Conservation (phyloP, 2,113 vertebrate genomes). For the Pleuronectes platessa region DNA sequence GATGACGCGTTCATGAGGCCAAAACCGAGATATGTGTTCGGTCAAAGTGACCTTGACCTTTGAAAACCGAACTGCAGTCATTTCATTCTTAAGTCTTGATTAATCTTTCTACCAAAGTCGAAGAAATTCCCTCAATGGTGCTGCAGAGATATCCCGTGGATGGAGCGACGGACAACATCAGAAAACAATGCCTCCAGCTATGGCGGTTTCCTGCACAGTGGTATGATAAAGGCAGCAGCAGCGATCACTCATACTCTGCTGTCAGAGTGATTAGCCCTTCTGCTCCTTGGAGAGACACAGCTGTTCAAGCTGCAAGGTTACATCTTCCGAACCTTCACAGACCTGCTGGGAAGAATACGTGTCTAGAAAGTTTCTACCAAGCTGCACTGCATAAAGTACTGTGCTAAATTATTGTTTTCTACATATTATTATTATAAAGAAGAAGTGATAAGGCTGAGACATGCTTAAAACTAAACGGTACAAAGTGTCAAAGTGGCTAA, state of each 20-base stretch:
- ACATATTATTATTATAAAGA: neutral
- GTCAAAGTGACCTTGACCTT: neutral
- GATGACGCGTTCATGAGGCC: neutral
- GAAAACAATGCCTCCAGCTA: slow-evolving; percentile 2
- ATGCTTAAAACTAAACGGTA: too few relatives aligned
- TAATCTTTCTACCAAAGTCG: neutral
- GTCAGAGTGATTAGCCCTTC: slow-evolving; percentile 44
- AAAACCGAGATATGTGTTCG: neutral
- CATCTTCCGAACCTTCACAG: neutral
- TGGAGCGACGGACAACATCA: neutral
- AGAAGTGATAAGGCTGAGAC: neutral
- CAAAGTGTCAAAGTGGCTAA: too few relatives aligned
- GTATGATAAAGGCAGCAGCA: slow-evolving; percentile 43
- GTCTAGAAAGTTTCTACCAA: neutral
- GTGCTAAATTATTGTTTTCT: neutral
- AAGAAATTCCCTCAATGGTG: neutral
- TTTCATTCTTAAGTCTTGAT: neutral
- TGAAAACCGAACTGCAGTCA: too few relatives aligned
- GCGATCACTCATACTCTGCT: slow-evolving; percentile 28
- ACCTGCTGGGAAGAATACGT: neutral
- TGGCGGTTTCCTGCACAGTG: neutral
- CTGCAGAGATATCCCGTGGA: neutral
- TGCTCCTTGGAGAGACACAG: slow-evolving; percentile 11
- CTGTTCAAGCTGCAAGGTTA: slow-evolving; percentile 27
- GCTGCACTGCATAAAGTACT: neutral